Percentiles rank a stretch among this genome's conserved stretches.
Conservation (phyloP, 1,140 invertebrate genomes). For the Eumeta japonica region DNA sequence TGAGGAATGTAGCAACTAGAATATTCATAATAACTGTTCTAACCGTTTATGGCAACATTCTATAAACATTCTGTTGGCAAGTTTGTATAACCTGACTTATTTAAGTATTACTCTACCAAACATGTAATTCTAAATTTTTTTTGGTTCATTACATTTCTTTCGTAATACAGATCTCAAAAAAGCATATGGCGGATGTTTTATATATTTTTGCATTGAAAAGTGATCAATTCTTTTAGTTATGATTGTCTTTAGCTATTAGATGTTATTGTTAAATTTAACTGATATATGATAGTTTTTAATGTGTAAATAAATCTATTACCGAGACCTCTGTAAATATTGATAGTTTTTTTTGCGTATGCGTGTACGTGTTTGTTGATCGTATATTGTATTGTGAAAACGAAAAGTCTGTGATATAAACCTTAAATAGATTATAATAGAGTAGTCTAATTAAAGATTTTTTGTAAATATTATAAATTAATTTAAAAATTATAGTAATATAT, state of each 20-base stretch:
- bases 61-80: too few relatives aligned
- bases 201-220: slow-evolving; percentile 59
- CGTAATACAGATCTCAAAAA: slow-evolving; percentile 50
- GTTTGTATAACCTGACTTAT: too few relatives aligned
- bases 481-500: slow-evolving; percentile 53
- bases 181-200: slow-evolving; percentile 60
- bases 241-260: slow-evolving; percentile 55
- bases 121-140: too few relatives aligned
- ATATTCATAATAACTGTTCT: too few relatives aligned
- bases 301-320: slow-evolving; percentile 56
- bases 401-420: slow-evolving; percentile 61
- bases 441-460: slow-evolving; percentile 51
- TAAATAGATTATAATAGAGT: slow-evolving; percentile 53
- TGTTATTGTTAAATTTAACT: slow-evolving; percentile 55
- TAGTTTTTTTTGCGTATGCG: slow-evolving; percentile 55
- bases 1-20: too few relatives aligned
- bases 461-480: slow-evolving; percentile 56
- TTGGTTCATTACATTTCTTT: too few relatives aligned
- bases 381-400: slow-evolving; percentile 56
- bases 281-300: slow-evolving; percentile 55
- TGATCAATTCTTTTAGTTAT: slow-evolving; percentile 59
- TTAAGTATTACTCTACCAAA: too few relatives aligned
- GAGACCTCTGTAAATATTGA: slow-evolving; percentile 52
- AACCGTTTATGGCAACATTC: too few relatives aligned
- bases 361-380: slow-evolving; percentile 58